Evolutionary conservation across 2,113 vertebrate species (phyloP).

Genomic region (Syrrhaptes paradoxus): DNA sequence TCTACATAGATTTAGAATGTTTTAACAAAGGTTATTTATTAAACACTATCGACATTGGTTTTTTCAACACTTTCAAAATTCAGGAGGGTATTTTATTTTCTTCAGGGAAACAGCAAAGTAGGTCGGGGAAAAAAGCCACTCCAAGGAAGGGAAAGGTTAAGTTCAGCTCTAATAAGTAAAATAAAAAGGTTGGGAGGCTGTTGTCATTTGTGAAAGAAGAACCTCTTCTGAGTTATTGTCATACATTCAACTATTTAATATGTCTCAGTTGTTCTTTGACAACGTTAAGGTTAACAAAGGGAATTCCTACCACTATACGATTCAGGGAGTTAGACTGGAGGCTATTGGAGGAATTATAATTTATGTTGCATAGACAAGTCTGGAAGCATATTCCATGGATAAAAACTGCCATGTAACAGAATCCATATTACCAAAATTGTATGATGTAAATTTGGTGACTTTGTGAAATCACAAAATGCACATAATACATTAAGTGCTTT

Average conservation of each 20-base stretch:
- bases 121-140: constrained; percentile 9
- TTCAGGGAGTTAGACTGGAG: not conserved
- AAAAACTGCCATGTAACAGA: not conserved
- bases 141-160: constrained; percentile 49
- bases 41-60: constrained; percentile 41
- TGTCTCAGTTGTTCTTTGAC: not conserved
- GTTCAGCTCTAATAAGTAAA: not conserved
- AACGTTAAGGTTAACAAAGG: not conserved
- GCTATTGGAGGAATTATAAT: not conserved
- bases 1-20: constrained; percentile 48
- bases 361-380: not conserved
- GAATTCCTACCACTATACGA: not conserved
- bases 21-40: constrained; percentile 68
- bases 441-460: not conserved
- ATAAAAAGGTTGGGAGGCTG: not conserved
- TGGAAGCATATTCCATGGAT: not conserved
- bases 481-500: not conserved
- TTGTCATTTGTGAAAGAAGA: constrained; percentile 13
- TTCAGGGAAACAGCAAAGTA: constrained; percentile 38
- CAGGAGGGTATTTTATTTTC: constrained; percentile 43
- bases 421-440: not conserved
- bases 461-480: not conserved
- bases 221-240: not conserved
- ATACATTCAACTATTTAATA: not conserved
- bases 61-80: constrained; percentile 32